Conservation (phyloP, 2,888 invertebrate genomes). For the Athalia cordata region DNA sequence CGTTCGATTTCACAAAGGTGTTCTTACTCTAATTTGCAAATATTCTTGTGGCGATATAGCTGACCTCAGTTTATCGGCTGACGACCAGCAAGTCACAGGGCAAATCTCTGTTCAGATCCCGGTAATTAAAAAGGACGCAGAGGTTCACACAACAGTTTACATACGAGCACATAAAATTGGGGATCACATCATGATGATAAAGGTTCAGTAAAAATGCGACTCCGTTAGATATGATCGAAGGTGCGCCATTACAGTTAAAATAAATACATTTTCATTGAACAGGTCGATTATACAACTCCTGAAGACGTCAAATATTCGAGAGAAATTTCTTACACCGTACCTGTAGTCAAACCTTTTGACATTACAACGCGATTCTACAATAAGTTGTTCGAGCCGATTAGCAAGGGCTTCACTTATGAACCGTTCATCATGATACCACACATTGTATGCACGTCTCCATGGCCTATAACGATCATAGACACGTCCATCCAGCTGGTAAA, state of each 20-base stretch:
- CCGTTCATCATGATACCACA: constrained; percentile 82
- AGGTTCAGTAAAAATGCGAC: constrained; percentile 69
- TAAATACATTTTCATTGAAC: constrained; percentile 5
- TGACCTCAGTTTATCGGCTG: constrained; percentile 67
- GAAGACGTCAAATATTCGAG: constrained; percentile 74
- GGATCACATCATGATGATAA: constrained; percentile 77
- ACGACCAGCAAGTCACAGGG: constrained; percentile 59
- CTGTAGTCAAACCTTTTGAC: constrained; percentile 83
- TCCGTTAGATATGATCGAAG: not conserved
- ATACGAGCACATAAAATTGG: constrained; percentile 80
- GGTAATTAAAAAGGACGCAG: constrained; percentile 78
- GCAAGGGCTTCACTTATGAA: constrained; percentile 81
- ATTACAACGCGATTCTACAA: constrained; percentile 80
- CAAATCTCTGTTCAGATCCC: constrained; percentile 60
- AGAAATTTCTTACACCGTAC: constrained; percentile 78
- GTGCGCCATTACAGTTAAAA: not conserved
- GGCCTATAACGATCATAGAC: constrained; percentile 81
- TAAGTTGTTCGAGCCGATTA: constrained; percentile 79
- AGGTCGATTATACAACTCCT: constrained; percentile 68
- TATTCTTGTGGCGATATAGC: constrained; percentile 55
- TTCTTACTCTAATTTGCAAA: not conserved
- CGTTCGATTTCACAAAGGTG: not conserved
- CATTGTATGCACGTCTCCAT: constrained; percentile 82
- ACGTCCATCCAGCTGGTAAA: constrained; percentile 80
- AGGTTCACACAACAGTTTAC: constrained; percentile 79